Conservation (phyloP, 2,113 vertebrate genomes). For the Pimephales promelas region DNA sequence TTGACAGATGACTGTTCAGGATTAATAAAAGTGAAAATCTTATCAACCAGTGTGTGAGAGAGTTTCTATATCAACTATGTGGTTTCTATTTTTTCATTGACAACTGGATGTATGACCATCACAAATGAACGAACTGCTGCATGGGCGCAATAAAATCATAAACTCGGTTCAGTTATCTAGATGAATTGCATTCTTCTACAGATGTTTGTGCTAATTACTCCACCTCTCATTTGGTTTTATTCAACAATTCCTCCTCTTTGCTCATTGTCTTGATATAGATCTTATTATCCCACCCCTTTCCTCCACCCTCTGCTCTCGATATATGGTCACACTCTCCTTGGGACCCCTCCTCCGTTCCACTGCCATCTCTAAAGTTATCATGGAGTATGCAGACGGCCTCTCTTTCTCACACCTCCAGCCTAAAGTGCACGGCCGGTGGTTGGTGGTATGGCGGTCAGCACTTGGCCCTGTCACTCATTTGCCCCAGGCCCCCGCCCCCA, state of each 20-base stretch:
- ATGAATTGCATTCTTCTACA: not conserved
- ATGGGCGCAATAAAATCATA: not conserved
- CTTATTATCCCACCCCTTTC: slow-evolving; percentile 42
- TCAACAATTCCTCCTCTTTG: slow-evolving; percentile 31
- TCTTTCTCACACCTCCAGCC: slow-evolving; percentile 49
- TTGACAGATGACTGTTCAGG: slow-evolving; percentile 26
- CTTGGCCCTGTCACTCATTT: slow-evolving; percentile 79
- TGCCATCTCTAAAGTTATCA: slow-evolving; percentile 70
- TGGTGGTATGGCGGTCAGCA: slow-evolving; percentile 68
- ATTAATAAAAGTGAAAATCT: slow-evolving; percentile 35
- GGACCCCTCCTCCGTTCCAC: slow-evolving; percentile 32
- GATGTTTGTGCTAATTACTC: slow-evolving; percentile 22
- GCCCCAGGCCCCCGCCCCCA: slow-evolving; percentile 65
- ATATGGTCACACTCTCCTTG: slow-evolving; percentile 60
- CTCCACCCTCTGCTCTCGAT: slow-evolving; percentile 51
- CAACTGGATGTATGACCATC: slow-evolving; percentile 1
- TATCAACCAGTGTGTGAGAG: slow-evolving; percentile 21
- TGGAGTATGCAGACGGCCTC: slow-evolving; percentile 56
- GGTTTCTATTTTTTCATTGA: slow-evolving; percentile 6
- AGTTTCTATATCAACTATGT: slow-evolving; percentile 4
- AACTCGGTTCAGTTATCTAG: not conserved
- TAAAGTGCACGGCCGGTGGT: slow-evolving; percentile 68
- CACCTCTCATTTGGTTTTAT: slow-evolving; percentile 47
- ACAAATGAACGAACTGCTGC: not conserved
- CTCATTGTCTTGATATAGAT: slow-evolving; percentile 49